Base-by-base conservation (phyloP, 2,888 invertebrate species). In the Lutraria lutraria region DNA sequence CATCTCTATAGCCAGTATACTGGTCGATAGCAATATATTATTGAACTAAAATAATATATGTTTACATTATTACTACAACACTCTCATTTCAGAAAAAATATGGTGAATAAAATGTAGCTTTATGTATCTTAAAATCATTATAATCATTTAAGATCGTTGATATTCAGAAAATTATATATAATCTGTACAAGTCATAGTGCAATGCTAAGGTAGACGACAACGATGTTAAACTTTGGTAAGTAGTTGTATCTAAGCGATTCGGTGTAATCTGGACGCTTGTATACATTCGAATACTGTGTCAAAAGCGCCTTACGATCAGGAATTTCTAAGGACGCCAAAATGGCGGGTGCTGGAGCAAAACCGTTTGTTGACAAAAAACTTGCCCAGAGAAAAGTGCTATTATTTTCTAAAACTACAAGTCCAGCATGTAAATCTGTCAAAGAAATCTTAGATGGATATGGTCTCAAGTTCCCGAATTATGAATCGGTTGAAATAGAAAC, bases 401-500 rank as follows among this genome's bases (percentile, higher is more conserved):
- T 96, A 68, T 96, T 96, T 91, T 93, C 95, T 15, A 96, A 96
- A 92, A 93, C 91, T 29, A 93, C 93, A 63, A 94, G 93, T 21
- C 96, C 96, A 0, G 95, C 94, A 60, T 96, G 95, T 81, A 92
- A 92, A 85, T 54, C 81, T 79, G 93, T 93, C 0, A 94, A 94
- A 90, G 86, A 87, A 12, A 92, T 95, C 34, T 85, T 96, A 56
- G 92, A 92, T 12, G 91, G 92, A 52, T 96, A 94, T 88, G 92
- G 94, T 29, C 87, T 96, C 81, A 83, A 88, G 21, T 93, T 90
- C n/a, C 88, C 91, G 10, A 90, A 86, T 10, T 95, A 94, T 85
- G 96, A 96, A 94, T 93, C 94, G 12, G 95, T 95, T 19, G 96
- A 96, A 90, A 96, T 96, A 19, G 96, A 96, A 88, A 91, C 91